These are phyloP conservation scores for Lymantria dispar DNA, from an alignment of 2,888 invertebrate genomes.

Conservation along the genomic window DNA sequence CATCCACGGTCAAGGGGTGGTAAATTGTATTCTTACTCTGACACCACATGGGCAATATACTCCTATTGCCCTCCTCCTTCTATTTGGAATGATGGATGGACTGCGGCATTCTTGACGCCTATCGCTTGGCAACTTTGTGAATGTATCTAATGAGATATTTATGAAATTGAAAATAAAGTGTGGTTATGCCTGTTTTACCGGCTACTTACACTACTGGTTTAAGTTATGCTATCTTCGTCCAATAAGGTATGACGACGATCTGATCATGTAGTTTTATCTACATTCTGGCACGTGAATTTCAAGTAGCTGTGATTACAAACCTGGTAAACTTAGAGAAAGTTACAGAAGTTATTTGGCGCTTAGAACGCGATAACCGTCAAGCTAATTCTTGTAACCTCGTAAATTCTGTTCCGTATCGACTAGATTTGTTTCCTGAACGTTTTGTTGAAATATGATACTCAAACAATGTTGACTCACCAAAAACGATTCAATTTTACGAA, in stretches of 20 bases:
- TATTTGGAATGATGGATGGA: no score
- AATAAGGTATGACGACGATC: slow-evolving; percentile 16
- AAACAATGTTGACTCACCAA: slow-evolving; percentile 60
- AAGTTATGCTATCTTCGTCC: slow-evolving; percentile 22
- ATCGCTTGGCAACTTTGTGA: slow-evolving; percentile 11
- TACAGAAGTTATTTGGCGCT: slow-evolving; percentile 48
- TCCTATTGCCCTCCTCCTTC: no score
- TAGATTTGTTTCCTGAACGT: slow-evolving; percentile 58
- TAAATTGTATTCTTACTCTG: no score
- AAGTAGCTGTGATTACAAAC: slow-evolving; percentile 25
- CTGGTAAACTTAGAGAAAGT: slow-evolving; percentile 54
- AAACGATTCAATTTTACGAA: slow-evolving; percentile 58
- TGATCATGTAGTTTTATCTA: slow-evolving; percentile 29
- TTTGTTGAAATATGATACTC: slow-evolving; percentile 67
- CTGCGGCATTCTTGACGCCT: no score
- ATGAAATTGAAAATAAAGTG: slow-evolving; percentile 34
- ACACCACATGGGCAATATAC: no score
- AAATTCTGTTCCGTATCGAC: slow-evolving; percentile 59
- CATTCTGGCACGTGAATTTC: slow-evolving; percentile 26
- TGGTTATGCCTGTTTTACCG: slow-evolving; percentile 22
- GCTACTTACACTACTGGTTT: slow-evolving; percentile 20
- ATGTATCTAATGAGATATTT: slow-evolving; percentile 25
- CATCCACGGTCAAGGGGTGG: no score
- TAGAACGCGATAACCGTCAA: slow-evolving; percentile 54
- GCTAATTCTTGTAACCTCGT: slow-evolving; percentile 59